Percentiles rank a stretch among this genome's conserved stretches.
Evolutionary conservation across 2,888 invertebrate species (phyloP).

Genomic region (Melieria crassipennis): DNA sequence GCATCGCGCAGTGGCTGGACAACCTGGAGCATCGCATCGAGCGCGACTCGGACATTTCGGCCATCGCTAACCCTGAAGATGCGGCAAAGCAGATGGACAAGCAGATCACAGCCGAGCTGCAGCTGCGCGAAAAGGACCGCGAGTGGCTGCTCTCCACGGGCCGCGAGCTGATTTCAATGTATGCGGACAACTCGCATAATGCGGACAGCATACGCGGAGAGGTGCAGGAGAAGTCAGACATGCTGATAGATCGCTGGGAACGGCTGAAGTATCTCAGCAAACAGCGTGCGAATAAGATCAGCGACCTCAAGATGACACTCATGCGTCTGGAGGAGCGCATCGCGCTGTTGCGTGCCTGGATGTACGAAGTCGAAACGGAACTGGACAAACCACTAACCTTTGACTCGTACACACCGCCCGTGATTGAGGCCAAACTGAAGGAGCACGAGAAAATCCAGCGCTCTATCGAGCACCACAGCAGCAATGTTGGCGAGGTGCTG

Average conservation of each 20-base stretch:
- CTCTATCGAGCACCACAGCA: slow-evolving; percentile 80
- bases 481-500: slow-evolving; percentile 80
- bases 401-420: slow-evolving; percentile 73
- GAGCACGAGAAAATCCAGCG: slow-evolving; percentile 80
- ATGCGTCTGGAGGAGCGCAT: slow-evolving; percentile 77
- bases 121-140: slow-evolving; percentile 79
- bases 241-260: slow-evolving; percentile 76
- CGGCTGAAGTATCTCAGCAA: slow-evolving; percentile 74
- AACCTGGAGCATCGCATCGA: slow-evolving; percentile 75
- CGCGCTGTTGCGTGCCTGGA: slow-evolving; percentile 76
- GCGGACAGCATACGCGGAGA: slow-evolving; percentile 70
- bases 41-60: slow-evolving; percentile 68
- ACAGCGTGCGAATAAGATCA: slow-evolving; percentile 76
- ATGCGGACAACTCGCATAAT: slow-evolving; percentile 73
- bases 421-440: slow-evolving; percentile 75
- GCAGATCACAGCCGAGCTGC: slow-evolving; percentile 80
- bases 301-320: slow-evolving; percentile 77
- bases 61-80: slow-evolving; percentile 76
- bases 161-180: slow-evolving; percentile 70
- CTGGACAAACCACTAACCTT: slow-evolving; percentile 75
- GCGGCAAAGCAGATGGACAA: slow-evolving; percentile 76
- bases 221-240: slow-evolving; percentile 69
- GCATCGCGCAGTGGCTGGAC: slow-evolving; percentile 77
- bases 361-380: slow-evolving; percentile 77
- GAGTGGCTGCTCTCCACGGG: slow-evolving; percentile 81